These are phyloP conservation scores for Capricornis sumatraensis DNA, from an alignment of 2,113 vertebrate genomes.

Conservation along the genomic window DNA sequence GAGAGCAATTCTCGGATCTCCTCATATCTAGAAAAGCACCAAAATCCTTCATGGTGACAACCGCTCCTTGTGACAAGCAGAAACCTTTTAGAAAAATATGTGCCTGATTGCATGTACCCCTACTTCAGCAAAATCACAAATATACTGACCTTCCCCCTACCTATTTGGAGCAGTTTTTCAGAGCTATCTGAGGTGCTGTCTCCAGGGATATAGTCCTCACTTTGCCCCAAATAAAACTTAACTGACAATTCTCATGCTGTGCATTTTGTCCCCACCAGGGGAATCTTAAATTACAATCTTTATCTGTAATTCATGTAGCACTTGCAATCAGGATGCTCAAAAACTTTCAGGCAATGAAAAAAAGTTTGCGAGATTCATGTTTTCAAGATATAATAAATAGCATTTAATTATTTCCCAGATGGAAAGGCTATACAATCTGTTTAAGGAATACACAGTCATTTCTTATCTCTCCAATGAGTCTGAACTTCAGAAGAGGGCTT, in stretches of 20 bases:
- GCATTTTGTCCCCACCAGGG: background rate
- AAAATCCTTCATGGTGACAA: background rate
- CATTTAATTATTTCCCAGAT: background rate
- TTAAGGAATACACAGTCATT: background rate
- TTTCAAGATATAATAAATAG: background rate
- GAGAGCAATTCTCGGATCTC: background rate
- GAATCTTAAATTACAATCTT: background rate
- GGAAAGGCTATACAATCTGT: background rate
- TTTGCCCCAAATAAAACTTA: background rate
- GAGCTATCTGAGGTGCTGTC: background rate
- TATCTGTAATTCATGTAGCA: background rate
- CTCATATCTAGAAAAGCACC: background rate
- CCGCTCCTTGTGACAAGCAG: background rate
- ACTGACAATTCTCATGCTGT: background rate
- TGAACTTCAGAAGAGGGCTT: background rate
- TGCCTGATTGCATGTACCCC: background rate
- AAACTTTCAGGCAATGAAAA: background rate
- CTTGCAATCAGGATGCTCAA: background rate
- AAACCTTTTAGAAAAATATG: background rate
- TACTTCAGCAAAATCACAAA: background rate
- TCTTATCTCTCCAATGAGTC: background rate
- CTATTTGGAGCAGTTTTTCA: background rate
- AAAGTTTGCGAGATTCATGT: background rate
- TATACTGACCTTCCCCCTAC: background rate
- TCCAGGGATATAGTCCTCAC: background rate